phyloP scores from a whole-genome alignment of 2,113 vertebrate genomes.

The Perognathus longimembris region DNA sequence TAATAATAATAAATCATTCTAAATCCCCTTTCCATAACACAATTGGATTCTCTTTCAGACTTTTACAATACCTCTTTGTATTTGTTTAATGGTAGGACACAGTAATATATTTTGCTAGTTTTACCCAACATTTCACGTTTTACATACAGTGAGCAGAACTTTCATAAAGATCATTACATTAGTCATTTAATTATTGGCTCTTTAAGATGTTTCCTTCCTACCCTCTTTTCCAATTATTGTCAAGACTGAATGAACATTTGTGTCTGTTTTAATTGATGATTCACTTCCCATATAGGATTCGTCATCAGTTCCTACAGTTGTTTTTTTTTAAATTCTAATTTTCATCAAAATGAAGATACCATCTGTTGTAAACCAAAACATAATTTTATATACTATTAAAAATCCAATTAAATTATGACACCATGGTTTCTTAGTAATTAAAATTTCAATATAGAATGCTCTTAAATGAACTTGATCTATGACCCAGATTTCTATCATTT shows the following conservation, averaged over 20 bases:
- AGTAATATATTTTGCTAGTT: not conserved
- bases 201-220: not conserved
- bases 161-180: not conserved
- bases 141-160: not conserved
- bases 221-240: not conserved
- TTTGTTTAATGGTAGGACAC: conserved; percentile 7
- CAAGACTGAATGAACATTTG: conserved; percentile 17
- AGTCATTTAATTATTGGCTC: not conserved
- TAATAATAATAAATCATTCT: not conserved
- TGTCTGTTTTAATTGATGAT: not conserved
- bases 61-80: not conserved
- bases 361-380: not conserved
- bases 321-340: not conserved
- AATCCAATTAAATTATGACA: not conserved
- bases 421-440: not conserved
- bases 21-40: not conserved
- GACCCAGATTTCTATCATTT: not conserved
- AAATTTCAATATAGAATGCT: not conserved
- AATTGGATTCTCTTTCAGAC: not conserved
- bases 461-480: not conserved
- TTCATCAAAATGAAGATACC: not conserved
- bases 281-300: not conserved
- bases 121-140: not conserved
- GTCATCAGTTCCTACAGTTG: not conserved
- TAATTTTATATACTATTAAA: not conserved